Evolutionary conservation across 2,113 vertebrate species (phyloP).

Genomic region (Chaetorhynchus papuensis): DNA sequence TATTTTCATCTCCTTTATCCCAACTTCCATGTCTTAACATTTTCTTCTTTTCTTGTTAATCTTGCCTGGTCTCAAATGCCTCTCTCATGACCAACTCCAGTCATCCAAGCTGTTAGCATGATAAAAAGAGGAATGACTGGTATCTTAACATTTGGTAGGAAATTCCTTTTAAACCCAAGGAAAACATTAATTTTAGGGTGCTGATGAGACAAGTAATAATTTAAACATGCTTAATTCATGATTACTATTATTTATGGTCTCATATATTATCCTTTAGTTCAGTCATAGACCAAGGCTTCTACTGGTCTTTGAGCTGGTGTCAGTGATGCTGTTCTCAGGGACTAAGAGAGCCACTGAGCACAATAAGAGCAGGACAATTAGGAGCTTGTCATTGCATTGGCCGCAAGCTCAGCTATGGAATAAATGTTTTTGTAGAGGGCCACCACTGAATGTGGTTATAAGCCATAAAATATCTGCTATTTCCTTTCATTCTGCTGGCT

Average conservation of each 20-base stretch:
- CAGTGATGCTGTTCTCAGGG: background rate
- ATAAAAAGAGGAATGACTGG: background rate
- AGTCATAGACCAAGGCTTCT: background rate
- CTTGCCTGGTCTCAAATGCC: background rate
- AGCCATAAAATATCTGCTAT: background rate
- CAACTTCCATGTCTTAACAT: background rate
- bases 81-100: background rate
- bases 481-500: constrained; percentile 5
- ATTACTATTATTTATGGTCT: background rate
- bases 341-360: background rate
- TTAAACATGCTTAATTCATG: background rate
- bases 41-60: background rate
- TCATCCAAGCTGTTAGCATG: background rate
- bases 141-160: background rate
- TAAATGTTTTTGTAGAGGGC: constrained; percentile 8
- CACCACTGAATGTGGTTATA: background rate
- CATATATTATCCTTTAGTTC: background rate
- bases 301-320: background rate
- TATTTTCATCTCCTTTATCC: background rate
- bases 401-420: background rate
- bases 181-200: background rate
- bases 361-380: background rate
- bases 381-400: background rate
- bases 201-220: background rate
- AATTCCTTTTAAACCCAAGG: background rate